These are phyloP conservation scores for Parnassius orleans DNA, from an alignment of 2,888 invertebrate species.

Conservation along the genomic window DNA sequence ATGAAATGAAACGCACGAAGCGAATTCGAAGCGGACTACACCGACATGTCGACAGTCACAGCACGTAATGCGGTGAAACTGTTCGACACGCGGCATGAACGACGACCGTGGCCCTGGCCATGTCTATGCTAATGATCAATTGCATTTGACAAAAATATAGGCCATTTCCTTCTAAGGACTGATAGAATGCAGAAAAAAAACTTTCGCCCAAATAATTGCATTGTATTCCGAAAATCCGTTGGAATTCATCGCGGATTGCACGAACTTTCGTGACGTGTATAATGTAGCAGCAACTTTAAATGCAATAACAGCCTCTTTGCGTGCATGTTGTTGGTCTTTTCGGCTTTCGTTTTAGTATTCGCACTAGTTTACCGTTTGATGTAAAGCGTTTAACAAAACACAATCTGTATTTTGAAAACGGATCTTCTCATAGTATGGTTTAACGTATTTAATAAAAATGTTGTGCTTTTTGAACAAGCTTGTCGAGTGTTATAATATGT, in stretches of 20 bases:
- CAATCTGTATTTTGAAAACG: conserved; percentile 6
- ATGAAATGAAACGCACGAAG: conserved; percentile 47
- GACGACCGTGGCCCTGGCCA: conserved; percentile 49
- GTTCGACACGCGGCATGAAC: conserved; percentile 33
- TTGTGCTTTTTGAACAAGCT: too few species aligned
- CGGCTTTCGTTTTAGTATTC: conserved; percentile 9
- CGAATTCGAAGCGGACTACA: conserved; percentile 33
- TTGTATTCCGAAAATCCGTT: conserved; percentile 25
- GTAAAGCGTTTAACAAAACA: background rate
- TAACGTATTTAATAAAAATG: too few species aligned
- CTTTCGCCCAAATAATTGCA: conserved; percentile 38
- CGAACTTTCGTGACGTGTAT: conserved; percentile 3
- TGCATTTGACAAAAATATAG: conserved; percentile 55
- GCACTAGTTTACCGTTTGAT: background rate
- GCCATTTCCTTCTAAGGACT: conserved; percentile 57
- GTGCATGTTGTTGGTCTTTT: conserved; percentile 1
- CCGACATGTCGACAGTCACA: conserved; percentile 42
- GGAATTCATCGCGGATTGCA: conserved; percentile 16
- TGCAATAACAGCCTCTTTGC: background rate
- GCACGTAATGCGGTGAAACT: conserved; percentile 63
- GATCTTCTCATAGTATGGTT: background rate
- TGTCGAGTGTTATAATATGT: too few species aligned
- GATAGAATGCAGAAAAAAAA: conserved; percentile 49
- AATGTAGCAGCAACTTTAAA: conserved; percentile 2
- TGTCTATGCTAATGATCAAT: conserved; percentile 51